Percentiles rank a stretch among this genome's conserved stretches.
Evolutionary conservation across 2,797 vertebrate genomes (phyloP).

Genomic region (Takifugu rubripes): DNA sequence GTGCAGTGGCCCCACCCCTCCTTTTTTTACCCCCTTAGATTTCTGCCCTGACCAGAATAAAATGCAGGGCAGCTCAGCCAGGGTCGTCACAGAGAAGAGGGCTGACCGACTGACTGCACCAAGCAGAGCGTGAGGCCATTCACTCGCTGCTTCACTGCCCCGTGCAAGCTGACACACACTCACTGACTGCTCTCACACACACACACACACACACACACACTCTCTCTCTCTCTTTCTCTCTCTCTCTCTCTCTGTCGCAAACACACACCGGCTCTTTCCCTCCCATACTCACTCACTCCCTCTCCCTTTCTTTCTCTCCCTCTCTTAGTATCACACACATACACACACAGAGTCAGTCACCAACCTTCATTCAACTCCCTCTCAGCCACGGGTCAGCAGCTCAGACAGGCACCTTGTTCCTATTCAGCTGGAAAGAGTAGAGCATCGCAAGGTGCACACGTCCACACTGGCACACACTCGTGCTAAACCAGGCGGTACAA

Average conservation of each 20-base stretch:
- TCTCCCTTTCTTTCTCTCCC: constrained; percentile 28
- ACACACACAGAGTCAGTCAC: constrained; percentile 61
- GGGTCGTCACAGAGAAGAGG: constrained; percentile 62
- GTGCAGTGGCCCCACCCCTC: constrained; percentile 63
- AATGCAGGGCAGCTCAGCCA: constrained; percentile 67
- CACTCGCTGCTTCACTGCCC: constrained; percentile 70
- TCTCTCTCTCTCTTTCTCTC: constrained; percentile 34
- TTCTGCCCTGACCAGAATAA: constrained; percentile 77
- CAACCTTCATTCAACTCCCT: constrained; percentile 72
- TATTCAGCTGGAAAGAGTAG: constrained; percentile 64
- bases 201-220: constrained; percentile 30
- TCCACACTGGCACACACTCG: constrained; percentile 29
- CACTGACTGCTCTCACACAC: constrained; percentile 49
- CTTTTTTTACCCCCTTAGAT: constrained; percentile 61
- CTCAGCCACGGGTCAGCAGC: constrained; percentile 74
- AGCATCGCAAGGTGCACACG: constrained; percentile 68
- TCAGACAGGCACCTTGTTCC: constrained; percentile 70
- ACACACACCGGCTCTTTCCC: constrained; percentile 49
- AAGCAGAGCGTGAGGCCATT: constrained; percentile 67
- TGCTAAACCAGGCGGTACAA: background rate
- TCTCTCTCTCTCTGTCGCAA: constrained; percentile 42
- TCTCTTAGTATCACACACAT: constrained; percentile 48
- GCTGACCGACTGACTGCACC: constrained; percentile 63
- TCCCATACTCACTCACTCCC: constrained; percentile 44
- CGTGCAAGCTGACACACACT: constrained; percentile 61